phyloP scores from a whole-genome alignment of 2,888 invertebrate genomes.

The Cheilosia vernalis region DNA sequence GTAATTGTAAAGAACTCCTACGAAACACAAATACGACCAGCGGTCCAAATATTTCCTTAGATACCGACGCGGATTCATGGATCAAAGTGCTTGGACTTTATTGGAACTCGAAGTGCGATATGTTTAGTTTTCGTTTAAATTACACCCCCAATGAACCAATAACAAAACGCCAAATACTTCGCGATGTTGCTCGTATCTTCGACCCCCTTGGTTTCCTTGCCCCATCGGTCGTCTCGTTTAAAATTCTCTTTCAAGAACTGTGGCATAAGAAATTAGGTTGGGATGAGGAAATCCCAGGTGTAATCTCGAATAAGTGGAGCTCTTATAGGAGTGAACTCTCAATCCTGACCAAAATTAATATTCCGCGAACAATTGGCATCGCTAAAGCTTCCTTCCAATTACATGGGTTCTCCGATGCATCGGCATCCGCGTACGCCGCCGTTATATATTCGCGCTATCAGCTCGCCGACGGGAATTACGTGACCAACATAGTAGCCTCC shows the following conservation, averaged over 20 bases:
- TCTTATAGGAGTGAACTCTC: conserved; percentile 25
- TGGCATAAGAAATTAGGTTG: conserved; percentile 16
- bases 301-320: conserved; percentile 63
- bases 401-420: too few species aligned
- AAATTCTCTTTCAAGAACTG: conserved; percentile 37
- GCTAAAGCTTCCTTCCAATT: background rate
- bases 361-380: background rate
- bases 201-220: conserved; percentile 17
- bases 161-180: conserved; percentile 7
- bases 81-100: conserved; percentile 22
- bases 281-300: conserved; percentile 6
- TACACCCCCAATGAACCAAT: background rate
- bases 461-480: too few species aligned
- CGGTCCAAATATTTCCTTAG: background rate
- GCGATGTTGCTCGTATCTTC: conserved; percentile 24
- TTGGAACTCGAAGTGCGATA: conserved; percentile 16
- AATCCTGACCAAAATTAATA: background rate
- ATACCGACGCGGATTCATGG: conserved; percentile 8
- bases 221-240: conserved; percentile 8
- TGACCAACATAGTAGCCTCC: too few species aligned
- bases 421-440: too few species aligned
- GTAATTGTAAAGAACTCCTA: conserved; percentile 25
- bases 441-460: too few species aligned
- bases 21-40: conserved; percentile 20
- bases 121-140: conserved; percentile 17